phyloP scores from a whole-genome alignment of 2,888 invertebrate species.

The Chymomyza amoena region DNA sequence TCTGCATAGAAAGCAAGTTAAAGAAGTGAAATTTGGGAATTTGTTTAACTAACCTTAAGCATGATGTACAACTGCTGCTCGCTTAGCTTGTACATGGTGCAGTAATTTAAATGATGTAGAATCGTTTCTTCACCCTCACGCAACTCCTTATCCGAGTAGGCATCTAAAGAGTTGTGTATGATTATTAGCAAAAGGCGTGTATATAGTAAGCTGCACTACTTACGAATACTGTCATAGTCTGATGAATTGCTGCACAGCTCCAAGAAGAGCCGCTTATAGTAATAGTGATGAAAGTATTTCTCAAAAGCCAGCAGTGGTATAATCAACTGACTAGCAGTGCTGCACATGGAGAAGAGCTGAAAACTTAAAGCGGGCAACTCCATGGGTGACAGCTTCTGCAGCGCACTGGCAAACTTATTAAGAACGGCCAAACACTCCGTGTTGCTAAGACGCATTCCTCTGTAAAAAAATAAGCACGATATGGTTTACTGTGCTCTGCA shows the following conservation, averaged over 20 bases:
- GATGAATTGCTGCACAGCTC: constrained; percentile 76
- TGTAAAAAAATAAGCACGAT: constrained; percentile 47
- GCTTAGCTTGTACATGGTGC: constrained; percentile 76
- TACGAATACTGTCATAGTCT: constrained; percentile 77
- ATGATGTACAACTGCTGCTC: constrained; percentile 74
- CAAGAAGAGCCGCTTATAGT: constrained; percentile 76
- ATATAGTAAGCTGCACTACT: neutral
- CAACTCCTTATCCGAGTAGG: constrained; percentile 79
- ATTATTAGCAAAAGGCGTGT: neutral
- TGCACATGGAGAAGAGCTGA: constrained; percentile 82
- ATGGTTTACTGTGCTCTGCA: neutral
- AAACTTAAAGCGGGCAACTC: constrained; percentile 83
- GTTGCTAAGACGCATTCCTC: constrained; percentile 80
- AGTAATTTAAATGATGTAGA: constrained; percentile 81
- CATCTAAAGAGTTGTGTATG: constrained; percentile 65
- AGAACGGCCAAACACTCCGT: constrained; percentile 81
- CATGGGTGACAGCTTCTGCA: constrained; percentile 80
- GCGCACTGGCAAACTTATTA: constrained; percentile 80
- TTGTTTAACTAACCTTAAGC: constrained; percentile 58
- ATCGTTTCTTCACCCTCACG: constrained; percentile 83
- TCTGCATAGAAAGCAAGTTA: constrained; percentile 73
- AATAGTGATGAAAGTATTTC: constrained; percentile 80
- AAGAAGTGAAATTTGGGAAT: neutral
- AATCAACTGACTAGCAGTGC: constrained; percentile 73
- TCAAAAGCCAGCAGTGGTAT: constrained; percentile 80